phyloP scores from a whole-genome alignment of 2,113 vertebrate species.

The Megaceryle maxima region DNA sequence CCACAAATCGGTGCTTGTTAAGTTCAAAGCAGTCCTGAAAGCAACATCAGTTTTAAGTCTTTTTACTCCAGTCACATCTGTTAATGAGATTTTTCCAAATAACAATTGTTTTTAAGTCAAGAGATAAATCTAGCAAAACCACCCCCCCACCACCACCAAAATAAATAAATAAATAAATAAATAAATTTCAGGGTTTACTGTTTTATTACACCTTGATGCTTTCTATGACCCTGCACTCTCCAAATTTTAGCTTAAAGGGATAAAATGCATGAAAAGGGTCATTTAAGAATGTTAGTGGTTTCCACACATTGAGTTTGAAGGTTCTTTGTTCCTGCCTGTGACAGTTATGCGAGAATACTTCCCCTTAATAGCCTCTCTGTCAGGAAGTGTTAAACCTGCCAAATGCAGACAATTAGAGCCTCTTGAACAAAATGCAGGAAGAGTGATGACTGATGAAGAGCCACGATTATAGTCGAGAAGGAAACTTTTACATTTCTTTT shows the following conservation, averaged over 20 bases:
- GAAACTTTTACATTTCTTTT: conserved; percentile 80
- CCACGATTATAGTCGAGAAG: conserved; percentile 72
- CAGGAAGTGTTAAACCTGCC: conserved; percentile 92
- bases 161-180: background rate
- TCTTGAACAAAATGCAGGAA: conserved; percentile 83
- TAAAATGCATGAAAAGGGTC: conserved; percentile 79
- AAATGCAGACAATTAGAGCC: conserved; percentile 90
- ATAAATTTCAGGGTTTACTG: conserved; percentile 69
- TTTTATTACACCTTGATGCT: conserved; percentile 79
- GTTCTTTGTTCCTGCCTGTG: conserved; percentile 85
- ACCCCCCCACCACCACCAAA: background rate
- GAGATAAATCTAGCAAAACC: conserved; percentile 73
- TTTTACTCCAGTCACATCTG: conserved; percentile 81
- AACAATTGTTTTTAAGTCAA: conserved; percentile 81
- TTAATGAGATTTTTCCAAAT: conserved; percentile 85
- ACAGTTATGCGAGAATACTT: conserved; percentile 91
- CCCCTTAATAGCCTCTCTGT: conserved; percentile 89
- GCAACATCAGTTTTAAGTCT: conserved; percentile 83
- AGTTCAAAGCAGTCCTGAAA: conserved; percentile 82
- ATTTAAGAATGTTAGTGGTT: conserved; percentile 82
- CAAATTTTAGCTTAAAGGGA: conserved; percentile 80
- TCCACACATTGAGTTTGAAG: conserved; percentile 82
- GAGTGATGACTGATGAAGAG: conserved; percentile 79
- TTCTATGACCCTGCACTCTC: conserved; percentile 68
- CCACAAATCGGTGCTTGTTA: conserved; percentile 86